These are phyloP conservation scores for Mallateleia sp. DNA, from an alignment of 2,888 invertebrate species.

Conservation along the genomic window DNA sequence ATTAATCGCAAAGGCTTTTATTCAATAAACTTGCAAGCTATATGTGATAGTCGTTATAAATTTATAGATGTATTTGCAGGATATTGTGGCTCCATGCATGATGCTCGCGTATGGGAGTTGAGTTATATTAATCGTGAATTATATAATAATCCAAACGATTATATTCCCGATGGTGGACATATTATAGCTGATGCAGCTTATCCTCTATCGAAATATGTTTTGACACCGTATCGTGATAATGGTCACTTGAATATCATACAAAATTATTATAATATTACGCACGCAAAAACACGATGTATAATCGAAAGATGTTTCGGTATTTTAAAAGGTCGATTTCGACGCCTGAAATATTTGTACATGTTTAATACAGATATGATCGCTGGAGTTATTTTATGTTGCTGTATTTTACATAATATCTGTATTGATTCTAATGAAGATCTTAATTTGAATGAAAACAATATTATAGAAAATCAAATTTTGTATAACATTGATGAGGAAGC, in stretches of 20 bases:
- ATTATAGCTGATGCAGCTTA: constrained; percentile 42
- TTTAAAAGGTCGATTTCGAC: too few species aligned
- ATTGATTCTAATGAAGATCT: too few species aligned
- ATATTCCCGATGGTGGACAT: constrained; percentile 21
- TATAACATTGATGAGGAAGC: too few species aligned
- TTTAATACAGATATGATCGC: constrained; percentile 41
- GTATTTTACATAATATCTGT: constrained; percentile 51
- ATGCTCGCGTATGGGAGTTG: constrained; percentile 63
- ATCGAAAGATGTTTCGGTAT: constrained; percentile 57
- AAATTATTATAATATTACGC: constrained; percentile 31
- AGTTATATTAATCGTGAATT: constrained; percentile 40
- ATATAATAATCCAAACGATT: constrained; percentile 18
- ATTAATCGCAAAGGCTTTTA: constrained; percentile 49
- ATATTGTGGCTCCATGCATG: constrained; percentile 52
- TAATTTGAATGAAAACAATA: too few species aligned
- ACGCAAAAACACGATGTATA: constrained; percentile 48
- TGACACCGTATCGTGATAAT: constrained; percentile 57
- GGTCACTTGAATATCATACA: constrained; percentile 51
- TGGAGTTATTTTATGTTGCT: constrained; percentile 29
- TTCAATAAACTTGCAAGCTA: constrained; percentile 42
- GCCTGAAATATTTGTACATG: constrained; percentile 47
- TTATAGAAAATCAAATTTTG: too few species aligned
- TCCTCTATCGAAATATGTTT: constrained; percentile 1
- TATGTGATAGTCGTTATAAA: constrained; percentile 34
- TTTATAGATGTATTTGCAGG: constrained; percentile 49